Evolutionary conservation across 2,797 vertebrate species (phyloP), one percentile per base, ranked within the genome.

Genomic region (Sitta carolinensis): DNA sequence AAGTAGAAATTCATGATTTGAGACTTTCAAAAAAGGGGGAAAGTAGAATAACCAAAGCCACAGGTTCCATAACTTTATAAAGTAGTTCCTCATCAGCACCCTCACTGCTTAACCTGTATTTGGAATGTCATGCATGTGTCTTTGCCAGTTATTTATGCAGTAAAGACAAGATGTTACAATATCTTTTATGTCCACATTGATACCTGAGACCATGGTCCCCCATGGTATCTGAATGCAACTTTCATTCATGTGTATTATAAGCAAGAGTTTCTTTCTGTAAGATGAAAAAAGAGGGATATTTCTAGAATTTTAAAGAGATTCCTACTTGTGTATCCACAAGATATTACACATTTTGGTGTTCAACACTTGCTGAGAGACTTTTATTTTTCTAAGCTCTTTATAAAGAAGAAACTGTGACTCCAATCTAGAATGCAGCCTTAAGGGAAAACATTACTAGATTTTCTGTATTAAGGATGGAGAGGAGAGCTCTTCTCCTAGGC

Each of bases 181-280:
- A 7, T 17, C 40, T 75, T 84, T 74, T 52, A 21, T 74, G 29
- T 26, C n/a, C 9, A 21, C 0, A 0, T 4, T 48, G 68, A n/a
- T 4, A 17, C 26, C 20, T 78, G 34, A 81, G 58, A 48, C 34
- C 30, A 4, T 30, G 21, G 18, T 54, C 16, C 17, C 79, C 22
- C 1, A 0, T 14, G 14, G 26, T 43, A 61, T 6, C n/a, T n/a
- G 34, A 16, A 48, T 30, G 42, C 7, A 64, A 9, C 32, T 87
- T 89, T 27, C 34, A 51, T 61, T 54, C 73, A 7, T 8, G 7
- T 47, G 4, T 9, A 19, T 54, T 40, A 32, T 8, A 25, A 67
- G 51, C 0, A 5, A n/a, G 25, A 43, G 5, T 61, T 79, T 73
- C 43, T 13, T 76, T 59, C 64, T 62, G 10, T 58, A 50, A 57